A percentile compares a stretch with the other conserved stretches of the same genome.
These are phyloP conservation scores for Bombylius major DNA, from an alignment of 2,888 invertebrate genomes.

Conservation along the genomic window DNA sequence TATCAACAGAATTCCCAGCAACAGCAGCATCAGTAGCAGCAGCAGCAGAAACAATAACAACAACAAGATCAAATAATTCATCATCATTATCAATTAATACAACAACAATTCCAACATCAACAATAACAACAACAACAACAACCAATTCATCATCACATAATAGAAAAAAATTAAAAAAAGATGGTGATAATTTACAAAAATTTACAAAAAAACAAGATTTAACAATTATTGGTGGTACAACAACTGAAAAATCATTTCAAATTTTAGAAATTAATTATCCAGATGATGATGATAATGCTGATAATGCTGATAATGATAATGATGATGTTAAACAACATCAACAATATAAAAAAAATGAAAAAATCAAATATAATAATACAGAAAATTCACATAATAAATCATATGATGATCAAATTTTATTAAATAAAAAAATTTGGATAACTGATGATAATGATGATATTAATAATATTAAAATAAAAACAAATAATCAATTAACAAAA, in stretches of 20 bases:
- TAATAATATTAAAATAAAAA: constrained; percentile 25
- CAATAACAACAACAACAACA: constrained; percentile 4
- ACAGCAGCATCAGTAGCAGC: too few species aligned
- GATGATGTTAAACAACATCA: not conserved
- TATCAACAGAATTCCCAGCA: too few species aligned
- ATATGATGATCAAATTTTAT: not conserved
- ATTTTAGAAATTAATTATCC: constrained; percentile 13
- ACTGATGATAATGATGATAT: constrained; percentile 18
- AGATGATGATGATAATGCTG: constrained; percentile 19
- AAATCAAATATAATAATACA: too few species aligned
- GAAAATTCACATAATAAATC: too few species aligned
- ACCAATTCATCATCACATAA: not conserved
- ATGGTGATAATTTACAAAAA: too few species aligned
- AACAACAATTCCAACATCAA: constrained; percentile 37
- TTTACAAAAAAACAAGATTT: too few species aligned
- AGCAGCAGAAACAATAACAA: too few species aligned
- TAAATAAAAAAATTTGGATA: constrained; percentile 15
- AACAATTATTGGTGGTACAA: too few species aligned
- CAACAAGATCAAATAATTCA: too few species aligned
- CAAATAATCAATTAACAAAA: constrained; percentile 25
- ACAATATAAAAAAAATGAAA: not conserved
- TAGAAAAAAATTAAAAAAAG: too few species aligned
- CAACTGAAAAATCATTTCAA: constrained; percentile 17
- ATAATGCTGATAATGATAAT: not conserved
- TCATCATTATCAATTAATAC: not conserved